Conservation (phyloP, 2,797 vertebrate species). For the Chelonia mydas region DNA sequence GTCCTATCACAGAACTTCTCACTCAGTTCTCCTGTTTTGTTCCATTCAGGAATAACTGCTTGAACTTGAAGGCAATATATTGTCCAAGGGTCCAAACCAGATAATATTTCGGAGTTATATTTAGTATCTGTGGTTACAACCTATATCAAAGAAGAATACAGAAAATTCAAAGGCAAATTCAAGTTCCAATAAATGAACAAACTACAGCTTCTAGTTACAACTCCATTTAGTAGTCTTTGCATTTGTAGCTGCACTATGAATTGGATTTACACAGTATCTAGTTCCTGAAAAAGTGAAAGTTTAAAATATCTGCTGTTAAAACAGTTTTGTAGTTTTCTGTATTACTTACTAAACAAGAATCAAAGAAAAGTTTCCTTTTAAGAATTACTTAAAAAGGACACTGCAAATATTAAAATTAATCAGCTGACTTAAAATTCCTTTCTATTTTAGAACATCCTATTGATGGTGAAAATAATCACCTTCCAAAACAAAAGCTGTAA, state of each 20-base stretch:
- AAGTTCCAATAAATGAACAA: background rate
- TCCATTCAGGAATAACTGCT: constrained; percentile 52
- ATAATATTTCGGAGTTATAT: constrained; percentile 60
- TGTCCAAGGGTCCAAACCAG: constrained; percentile 75
- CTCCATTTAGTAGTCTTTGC: background rate
- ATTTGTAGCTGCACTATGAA: background rate
- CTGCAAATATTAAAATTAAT: background rate
- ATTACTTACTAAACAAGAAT: background rate
- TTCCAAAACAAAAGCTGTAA: background rate
- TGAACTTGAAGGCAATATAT: constrained; percentile 80
- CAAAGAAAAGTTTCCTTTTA: background rate
- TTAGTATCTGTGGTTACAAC: background rate
- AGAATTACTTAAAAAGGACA: background rate
- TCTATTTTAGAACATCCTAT: background rate
- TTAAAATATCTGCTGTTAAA: background rate
- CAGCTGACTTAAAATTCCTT: background rate
- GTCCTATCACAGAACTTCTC: constrained; percentile 71
- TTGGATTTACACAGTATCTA: background rate
- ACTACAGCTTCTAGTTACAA: background rate
- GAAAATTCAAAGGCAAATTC: background rate
- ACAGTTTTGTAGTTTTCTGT: background rate
- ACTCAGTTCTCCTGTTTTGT: constrained; percentile 78
- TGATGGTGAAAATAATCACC: background rate
- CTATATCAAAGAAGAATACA: constrained; percentile 42
- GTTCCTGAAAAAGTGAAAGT: background rate